These are phyloP conservation scores for Drosophila watanabei DNA, from an alignment of 1,140 invertebrate genomes.

Conservation along the genomic window DNA sequence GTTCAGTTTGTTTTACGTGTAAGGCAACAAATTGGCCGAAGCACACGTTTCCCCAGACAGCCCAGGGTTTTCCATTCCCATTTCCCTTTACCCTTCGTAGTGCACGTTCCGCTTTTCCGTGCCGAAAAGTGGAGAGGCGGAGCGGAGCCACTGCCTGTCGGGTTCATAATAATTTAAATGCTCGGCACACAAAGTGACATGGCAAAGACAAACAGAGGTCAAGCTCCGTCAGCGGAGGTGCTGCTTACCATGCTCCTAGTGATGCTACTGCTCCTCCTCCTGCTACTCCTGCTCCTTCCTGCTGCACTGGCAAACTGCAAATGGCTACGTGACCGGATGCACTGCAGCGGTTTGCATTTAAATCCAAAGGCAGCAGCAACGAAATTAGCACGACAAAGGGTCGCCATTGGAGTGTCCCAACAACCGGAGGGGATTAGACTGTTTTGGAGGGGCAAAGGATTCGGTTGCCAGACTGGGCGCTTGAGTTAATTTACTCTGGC, in stretches of 20 bases:
- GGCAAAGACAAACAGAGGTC: slow-evolving; percentile 83
- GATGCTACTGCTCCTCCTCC: background rate
- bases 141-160: slow-evolving; percentile 16
- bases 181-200: slow-evolving; percentile 82
- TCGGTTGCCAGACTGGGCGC: slow-evolving; percentile 12
- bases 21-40: slow-evolving; percentile 80
- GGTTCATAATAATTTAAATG: slow-evolving; percentile 84
- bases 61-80: slow-evolving; percentile 1
- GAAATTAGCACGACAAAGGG: slow-evolving; percentile 80
- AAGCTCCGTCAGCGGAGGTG: slow-evolving; percentile 47
- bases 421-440: slow-evolving; percentile 10
- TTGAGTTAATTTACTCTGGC: slow-evolving; percentile 76
- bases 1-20: slow-evolving; percentile 84
- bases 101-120: slow-evolving; percentile 35
- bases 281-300: slow-evolving; percentile 1
- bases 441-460: background rate
- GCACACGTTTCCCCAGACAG: slow-evolving; percentile 70
- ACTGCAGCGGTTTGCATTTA: slow-evolving; percentile 77
- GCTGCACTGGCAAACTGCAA: slow-evolving; percentile 61
- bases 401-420: slow-evolving; percentile 14
- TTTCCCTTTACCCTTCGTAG: background rate
- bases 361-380: slow-evolving; percentile 74
- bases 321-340: slow-evolving; percentile 81
- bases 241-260: background rate
- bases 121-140: slow-evolving; percentile 9